Evolutionary conservation across 1,140 invertebrate species (phyloP), one percentile per base, ranked within the genome.

Genomic region (Aradophagus sp.): DNA sequence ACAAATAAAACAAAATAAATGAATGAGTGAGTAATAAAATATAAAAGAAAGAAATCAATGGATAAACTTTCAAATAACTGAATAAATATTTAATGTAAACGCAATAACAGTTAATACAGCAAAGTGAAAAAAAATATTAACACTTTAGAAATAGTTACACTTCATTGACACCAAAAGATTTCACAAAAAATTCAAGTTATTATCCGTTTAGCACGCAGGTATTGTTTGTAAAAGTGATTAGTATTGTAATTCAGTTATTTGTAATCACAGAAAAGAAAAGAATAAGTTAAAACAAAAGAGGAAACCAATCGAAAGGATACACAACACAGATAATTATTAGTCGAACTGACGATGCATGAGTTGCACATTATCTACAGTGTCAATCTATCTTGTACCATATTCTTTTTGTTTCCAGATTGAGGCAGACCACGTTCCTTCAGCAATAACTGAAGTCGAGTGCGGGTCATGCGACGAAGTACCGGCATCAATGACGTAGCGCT

Each of bases 361-460:
- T 50, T 56, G 69, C 56, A 66, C 7, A 27, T 62, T 52, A 52
- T 67, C 56, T 67, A 73, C 62, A 53, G 39, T 67, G 62, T 38
- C 52, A 53, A 59, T 58, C 52, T 52, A 56, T 66, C 55, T 29
- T 72, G 62, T 73, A 73, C 69, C 69, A 73, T 73, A 63, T 67
- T 63, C 14, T 67, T 73, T 67, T 63, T 73, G 50, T 67, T 73
- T 44, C 69, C 69, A 58, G 56, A 45, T 42, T 63, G 56, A 35
- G 69, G 69, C 35, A 72, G 69, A 72, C 69, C 69, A 72, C 69
- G 69, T 66, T 72, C 69, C 52, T 72, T 72, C 69, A 72, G 56
- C 69, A 72, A 55, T 42, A 72, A 72, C 50, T 72, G 69, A 66
- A 72, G 69, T 44, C 62, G 61, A 66, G 48, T 66, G 61, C 62